Evolutionary conservation across 1,140 invertebrate species (phyloP).

Genomic region (Drosophila nigrodunni): DNA sequence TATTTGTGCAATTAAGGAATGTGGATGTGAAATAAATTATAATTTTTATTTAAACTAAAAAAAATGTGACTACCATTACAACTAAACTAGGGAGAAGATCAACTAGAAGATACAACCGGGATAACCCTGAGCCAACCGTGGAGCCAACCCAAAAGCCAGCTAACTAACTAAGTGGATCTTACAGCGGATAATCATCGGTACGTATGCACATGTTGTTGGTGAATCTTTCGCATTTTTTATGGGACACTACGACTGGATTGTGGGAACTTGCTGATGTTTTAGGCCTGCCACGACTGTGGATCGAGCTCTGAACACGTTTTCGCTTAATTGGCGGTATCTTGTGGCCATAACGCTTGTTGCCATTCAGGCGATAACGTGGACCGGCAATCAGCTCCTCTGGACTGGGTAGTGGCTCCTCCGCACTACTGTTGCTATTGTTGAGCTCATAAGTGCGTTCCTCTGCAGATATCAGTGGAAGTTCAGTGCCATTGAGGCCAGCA

Average conservation of each 20-base stretch:
- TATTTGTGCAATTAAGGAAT: slow-evolving; percentile 52
- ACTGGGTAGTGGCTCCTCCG: slow-evolving; percentile 67
- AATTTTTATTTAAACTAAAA: slow-evolving; percentile 59
- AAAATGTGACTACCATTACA: slow-evolving; percentile 37
- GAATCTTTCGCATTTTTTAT: slow-evolving; percentile 89
- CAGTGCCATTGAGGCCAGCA: slow-evolving; percentile 75
- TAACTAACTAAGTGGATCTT: slow-evolving; percentile 82
- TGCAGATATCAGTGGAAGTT: slow-evolving; percentile 42
- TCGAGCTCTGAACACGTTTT: slow-evolving; percentile 52
- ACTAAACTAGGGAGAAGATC: slow-evolving; percentile 42
- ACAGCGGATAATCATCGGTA: slow-evolving; percentile 91
- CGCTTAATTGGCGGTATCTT: slow-evolving; percentile 64
- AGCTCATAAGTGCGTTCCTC: slow-evolving; percentile 53
- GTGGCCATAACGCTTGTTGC: slow-evolving; percentile 49
- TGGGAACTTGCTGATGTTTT: slow-evolving; percentile 66
- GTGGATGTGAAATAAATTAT: slow-evolving; percentile 65
- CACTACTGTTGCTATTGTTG: slow-evolving; percentile 30
- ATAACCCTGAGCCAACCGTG: slow-evolving; percentile 27
- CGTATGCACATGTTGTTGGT: slow-evolving; percentile 91
- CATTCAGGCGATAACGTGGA: slow-evolving; percentile 69
- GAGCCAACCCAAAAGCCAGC: slow-evolving; percentile 29
- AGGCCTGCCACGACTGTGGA: slow-evolving; percentile 46
- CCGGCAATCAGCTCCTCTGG: slow-evolving; percentile 80
- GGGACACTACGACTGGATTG: slow-evolving; percentile 49
- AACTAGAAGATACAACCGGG: slow-evolving; percentile 35